Evolutionary conservation across 1,140 invertebrate species (phyloP).

Genomic region (Aleiodes sp.): DNA sequence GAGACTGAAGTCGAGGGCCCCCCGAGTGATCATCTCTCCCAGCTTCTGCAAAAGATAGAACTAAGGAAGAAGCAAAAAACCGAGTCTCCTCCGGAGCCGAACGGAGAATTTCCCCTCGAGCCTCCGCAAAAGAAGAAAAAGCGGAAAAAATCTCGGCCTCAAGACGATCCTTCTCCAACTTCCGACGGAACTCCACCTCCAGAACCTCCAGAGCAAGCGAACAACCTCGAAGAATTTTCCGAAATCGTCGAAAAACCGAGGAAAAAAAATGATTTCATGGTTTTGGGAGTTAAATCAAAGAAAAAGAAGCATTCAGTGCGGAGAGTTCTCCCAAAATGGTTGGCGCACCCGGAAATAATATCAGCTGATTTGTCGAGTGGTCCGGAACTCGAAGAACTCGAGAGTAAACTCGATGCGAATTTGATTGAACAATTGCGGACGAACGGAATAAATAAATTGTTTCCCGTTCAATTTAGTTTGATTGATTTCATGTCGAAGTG

Average conservation of each 20-base stretch:
- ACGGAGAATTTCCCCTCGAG: slow-evolving; percentile 1
- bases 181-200: neutral
- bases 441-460: slow-evolving; percentile 83
- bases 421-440: slow-evolving; percentile 73
- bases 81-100: slow-evolving; percentile 2
- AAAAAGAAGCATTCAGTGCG: slow-evolving; percentile 66
- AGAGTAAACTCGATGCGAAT: slow-evolving; percentile 70
- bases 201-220: neutral
- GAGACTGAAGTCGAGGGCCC: slow-evolving; percentile 51
- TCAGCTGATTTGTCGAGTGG: slow-evolving; percentile 75
- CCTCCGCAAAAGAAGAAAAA: slow-evolving; percentile 49
- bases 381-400: slow-evolving; percentile 68
- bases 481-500: slow-evolving; percentile 82
- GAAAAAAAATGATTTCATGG: slow-evolving; percentile 46
- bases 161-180: neutral
- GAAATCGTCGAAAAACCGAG: neutral
- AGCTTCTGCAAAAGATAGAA: slow-evolving; percentile 69
- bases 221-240: neutral
- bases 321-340: slow-evolving; percentile 86
- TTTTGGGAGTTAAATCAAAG: slow-evolving; percentile 51
- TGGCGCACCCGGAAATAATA: slow-evolving; percentile 82
- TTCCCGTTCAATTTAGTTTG: slow-evolving; percentile 87
- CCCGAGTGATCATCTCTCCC: slow-evolving; percentile 65
- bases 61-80: slow-evolving; percentile 63
- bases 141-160: slow-evolving; percentile 24